Base-by-base conservation (phyloP, 2,888 invertebrate species). In the Ectropis crepuscularia region DNA sequence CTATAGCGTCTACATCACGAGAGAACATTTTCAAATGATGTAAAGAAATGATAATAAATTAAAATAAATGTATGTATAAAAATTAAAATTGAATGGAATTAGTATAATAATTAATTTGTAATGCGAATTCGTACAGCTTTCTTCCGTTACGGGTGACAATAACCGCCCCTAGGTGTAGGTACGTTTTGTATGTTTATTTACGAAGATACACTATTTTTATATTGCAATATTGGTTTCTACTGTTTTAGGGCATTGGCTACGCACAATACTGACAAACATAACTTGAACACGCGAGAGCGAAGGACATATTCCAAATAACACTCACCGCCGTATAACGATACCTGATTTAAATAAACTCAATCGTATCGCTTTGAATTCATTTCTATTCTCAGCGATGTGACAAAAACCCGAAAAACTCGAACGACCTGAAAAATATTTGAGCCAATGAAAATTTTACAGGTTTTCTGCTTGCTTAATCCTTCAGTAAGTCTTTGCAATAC, bases 181-280 rank as follows among this genome's bases (percentile, higher is more conserved):
- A 39, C 43, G 48, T 57, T 57, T 54, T 63, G 36, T 57, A 64
- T n/a, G n/a, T 77, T 78, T 72, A 77, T 74, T 74, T 73, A 76
- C 76, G 57, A 74, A 85, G 79, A 84, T 79, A 78, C 78, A 82
- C 76, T 82, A 87, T 88, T 88, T 89, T 89, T 87, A 81, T 88
- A 87, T 77, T 66, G 69, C 81, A 83, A 77, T 83, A 82, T 85
- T 84, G 73, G 6, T 54, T 54, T 54, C 45, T 54, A 54, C 36
- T 45, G 77, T 81, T 87, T 82, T 78, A 81, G 83, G 70, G 78
- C 78, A 83, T 84, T 82, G 84, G 86, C 86, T 87, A 38, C 46
- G 51, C 38, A 47, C n/a, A 47, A 7, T 38, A 2, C 6, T 12
- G 47, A 48, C 51, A n/a, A 51, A 53, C 28, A 43, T 57, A 53